Percentiles rank a stretch among this genome's conserved stretches.
These are phyloP conservation scores for Chiroxiphia lanceolata DNA, from an alignment of 2,797 vertebrate species.

Conservation along the genomic window DNA sequence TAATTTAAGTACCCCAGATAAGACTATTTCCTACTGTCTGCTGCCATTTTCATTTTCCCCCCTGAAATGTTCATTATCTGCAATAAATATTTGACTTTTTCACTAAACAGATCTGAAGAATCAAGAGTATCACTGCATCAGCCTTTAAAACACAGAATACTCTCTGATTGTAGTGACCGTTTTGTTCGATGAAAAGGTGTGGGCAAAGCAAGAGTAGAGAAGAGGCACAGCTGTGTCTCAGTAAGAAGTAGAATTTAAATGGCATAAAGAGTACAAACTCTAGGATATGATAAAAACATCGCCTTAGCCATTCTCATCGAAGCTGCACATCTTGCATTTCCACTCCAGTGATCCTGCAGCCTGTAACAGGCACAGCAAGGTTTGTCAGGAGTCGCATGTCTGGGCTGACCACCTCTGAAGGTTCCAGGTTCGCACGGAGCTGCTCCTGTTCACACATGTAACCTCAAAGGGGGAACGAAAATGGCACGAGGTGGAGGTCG, in stretches of 20 bases:
- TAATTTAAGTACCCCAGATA: neutral
- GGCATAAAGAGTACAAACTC: neutral
- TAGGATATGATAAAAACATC: neutral
- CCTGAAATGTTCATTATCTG: neutral
- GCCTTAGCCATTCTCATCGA: neutral
- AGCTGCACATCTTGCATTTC: slow-evolving; percentile 25
- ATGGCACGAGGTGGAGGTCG: slow-evolving; percentile 73
- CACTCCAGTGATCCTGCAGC: slow-evolving; percentile 15
- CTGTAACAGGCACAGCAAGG: neutral
- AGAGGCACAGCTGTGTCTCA: neutral
- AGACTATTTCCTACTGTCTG: slow-evolving; percentile 14
- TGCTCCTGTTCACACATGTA: slow-evolving; percentile 54
- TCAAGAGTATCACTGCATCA: neutral
- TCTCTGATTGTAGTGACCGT: neutral
- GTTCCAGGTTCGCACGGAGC: neutral
- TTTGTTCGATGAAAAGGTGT: neutral
- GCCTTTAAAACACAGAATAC: neutral
- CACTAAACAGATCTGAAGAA: neutral
- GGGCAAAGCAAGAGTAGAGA: neutral
- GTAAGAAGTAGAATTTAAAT: neutral
- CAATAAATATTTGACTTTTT: slow-evolving; percentile 14
- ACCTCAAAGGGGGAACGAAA: slow-evolving; percentile 74
- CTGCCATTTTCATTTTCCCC: slow-evolving; percentile 40
- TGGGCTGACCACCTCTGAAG: slow-evolving; percentile 47
- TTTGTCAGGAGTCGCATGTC: neutral